Evolutionary conservation across 2,888 invertebrate genomes (phyloP).

Genomic region (Odontothrips loti): DNA sequence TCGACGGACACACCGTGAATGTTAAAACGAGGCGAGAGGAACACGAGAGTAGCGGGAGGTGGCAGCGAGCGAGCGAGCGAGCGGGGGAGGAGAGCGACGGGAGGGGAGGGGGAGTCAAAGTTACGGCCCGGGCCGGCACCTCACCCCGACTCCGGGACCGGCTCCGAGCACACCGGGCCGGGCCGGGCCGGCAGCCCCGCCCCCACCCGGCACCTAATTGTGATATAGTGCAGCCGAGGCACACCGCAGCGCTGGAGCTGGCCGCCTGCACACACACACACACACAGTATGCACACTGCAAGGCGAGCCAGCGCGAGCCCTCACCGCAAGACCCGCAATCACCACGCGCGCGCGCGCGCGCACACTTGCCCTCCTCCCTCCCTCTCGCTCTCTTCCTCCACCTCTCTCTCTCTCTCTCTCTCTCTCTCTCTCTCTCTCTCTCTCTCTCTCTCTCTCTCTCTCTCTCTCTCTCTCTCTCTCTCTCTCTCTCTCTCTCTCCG

Average conservation of each 20-base stretch:
- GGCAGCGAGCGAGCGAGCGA: background rate
- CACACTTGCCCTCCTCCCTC: too few species aligned
- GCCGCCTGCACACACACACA: too few species aligned
- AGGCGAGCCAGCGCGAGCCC: too few species aligned
- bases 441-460: too few species aligned
- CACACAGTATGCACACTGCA: too few species aligned
- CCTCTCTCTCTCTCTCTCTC: too few species aligned
- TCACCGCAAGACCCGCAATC: too few species aligned
- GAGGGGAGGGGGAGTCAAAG: background rate
- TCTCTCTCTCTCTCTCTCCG: background rate
- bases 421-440: constrained; percentile 20
- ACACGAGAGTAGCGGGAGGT: background rate
- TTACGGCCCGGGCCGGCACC: background rate
- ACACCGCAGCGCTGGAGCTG: constrained; percentile 16
- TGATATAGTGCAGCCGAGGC: background rate
- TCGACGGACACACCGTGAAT: background rate
- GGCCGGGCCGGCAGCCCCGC: background rate
- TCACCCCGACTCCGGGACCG: background rate
- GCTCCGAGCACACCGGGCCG: background rate
- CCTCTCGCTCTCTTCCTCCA: too few species aligned
- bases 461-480: background rate
- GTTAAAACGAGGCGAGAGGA: background rate
- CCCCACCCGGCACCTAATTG: background rate
- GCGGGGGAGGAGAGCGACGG: background rate
- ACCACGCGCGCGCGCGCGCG: too few species aligned